Percentiles rank a stretch among this genome's conserved stretches.
Evolutionary conservation across 2,797 vertebrate genomes (phyloP).

Genomic region (Coregonus suidteri): DNA sequence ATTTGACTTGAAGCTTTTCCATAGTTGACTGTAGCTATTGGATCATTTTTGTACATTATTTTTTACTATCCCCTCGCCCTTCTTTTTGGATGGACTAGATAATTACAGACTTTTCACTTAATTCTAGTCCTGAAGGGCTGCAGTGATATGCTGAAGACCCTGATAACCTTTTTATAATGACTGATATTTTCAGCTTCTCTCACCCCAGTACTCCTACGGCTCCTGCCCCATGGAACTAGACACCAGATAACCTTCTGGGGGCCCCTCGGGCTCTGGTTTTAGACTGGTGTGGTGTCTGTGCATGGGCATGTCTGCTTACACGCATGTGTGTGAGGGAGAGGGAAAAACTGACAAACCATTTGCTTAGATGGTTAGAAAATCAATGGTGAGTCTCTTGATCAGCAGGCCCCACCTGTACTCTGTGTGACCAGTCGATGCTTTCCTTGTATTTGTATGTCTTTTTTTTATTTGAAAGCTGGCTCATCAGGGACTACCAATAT

Average conservation of each 20-base stretch:
- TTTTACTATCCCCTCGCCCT: neutral
- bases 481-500: conserved; percentile 35
- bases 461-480: conserved; percentile 38
- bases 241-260: neutral
- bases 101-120: neutral
- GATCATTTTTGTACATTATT: neutral
- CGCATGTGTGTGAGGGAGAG: neutral
- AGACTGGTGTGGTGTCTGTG: neutral
- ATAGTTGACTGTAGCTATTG: neutral
- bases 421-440: conserved; percentile 16
- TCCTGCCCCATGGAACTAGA: neutral
- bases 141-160: neutral
- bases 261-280: neutral
- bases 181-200: neutral
- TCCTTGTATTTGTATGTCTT: conserved; percentile 28
- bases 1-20: neutral
- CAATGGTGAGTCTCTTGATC: neutral
- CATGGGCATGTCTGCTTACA: neutral
- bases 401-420: conserved; percentile 33
- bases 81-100: neutral
- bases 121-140: neutral
- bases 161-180: neutral
- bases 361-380: conserved; percentile 15
- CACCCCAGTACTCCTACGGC: neutral
- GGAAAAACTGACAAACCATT: conserved; percentile 6